Base-by-base conservation (phyloP, 2,888 invertebrate genomes). In the Subacronicta megacephala region DNA sequence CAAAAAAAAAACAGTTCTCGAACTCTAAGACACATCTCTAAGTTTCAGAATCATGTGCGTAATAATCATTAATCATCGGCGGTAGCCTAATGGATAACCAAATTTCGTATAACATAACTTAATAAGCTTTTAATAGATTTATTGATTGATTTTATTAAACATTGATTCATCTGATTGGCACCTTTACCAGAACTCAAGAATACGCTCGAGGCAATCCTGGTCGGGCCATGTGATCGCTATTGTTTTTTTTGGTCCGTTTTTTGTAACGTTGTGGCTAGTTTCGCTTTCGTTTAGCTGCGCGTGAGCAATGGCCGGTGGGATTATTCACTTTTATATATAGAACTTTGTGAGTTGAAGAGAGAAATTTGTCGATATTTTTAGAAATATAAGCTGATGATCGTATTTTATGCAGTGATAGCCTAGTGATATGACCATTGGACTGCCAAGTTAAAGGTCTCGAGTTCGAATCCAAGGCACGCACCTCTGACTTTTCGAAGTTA, bases 271-370 rank as follows among this genome's bases (percentile, higher is more conserved):
- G 52, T 45, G 51, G 68, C 58, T 50, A 76, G 82, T 87, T 89
- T 90, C 89, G 81, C 90, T 90, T 89, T 90, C 90, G 78, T 77
- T 66, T 84, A 85, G 50, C 16, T 36, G 44, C 56, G 66, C 68
- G 63, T 58, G 59, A 40, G 46, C 65, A 59, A 45, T 41, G 65
- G 49, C 18, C 42, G 17, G 15, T 23, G 35, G 10, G 29, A 44
- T 55, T 59, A 56, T 62, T 65, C 78, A 70, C 61, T 50, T 70
- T 64, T 51, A 53, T 54, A 45, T 4, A 66, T 56, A 26, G 47
- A 51, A 43, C 70, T 65, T 64, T 71, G 64, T 56, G 18, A 18
- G 15, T 20, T 20, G 7, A 10, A 7, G 12, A 40, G 20, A 20
- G 10, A 10, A 10, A 10, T 10, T 26, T 10, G 26, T 12, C 7